A percentile compares a stretch with the other conserved stretches of the same genome.
Evolutionary conservation across 2,113 vertebrate genomes (phyloP).

Genomic region (Terrapene triunguis): DNA sequence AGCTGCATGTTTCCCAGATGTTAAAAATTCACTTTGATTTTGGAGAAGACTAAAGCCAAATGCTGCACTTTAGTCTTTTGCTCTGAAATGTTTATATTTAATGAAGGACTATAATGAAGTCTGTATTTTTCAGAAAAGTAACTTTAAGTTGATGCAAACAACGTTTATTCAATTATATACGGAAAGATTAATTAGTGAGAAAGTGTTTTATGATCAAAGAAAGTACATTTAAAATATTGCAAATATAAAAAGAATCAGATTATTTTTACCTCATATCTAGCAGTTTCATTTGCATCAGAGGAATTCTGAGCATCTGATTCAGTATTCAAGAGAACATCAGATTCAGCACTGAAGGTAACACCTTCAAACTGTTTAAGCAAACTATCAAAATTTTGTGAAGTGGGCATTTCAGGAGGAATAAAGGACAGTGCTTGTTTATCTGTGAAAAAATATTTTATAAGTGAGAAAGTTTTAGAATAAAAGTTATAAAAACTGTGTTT

Average conservation of each 20-base stretch:
- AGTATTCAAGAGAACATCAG: slow-evolving; percentile 59
- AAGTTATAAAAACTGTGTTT: neutral
- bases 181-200: neutral
- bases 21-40: neutral
- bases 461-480: neutral
- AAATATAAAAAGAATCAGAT: neutral
- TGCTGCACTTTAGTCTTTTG: neutral
- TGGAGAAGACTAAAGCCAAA: neutral
- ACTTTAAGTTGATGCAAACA: neutral
- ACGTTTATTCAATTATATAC: neutral
- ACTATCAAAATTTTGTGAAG: slow-evolving; percentile 84
- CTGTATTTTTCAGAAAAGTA: neutral
- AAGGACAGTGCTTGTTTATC: slow-evolving; percentile 87
- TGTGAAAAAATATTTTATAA: slow-evolving; percentile 62
- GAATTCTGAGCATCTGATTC: neutral
- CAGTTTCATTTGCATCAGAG: slow-evolving; percentile 17
- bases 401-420: slow-evolving; percentile 85
- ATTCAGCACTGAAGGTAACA: slow-evolving; percentile 69
- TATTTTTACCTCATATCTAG: slow-evolving; percentile 83
- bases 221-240: neutral
- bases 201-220: neutral
- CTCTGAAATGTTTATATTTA: neutral
- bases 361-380: slow-evolving; percentile 80
- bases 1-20: neutral
- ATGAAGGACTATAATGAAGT: neutral